Evolutionary conservation across 2,113 vertebrate genomes (phyloP), one percentile per base, ranked within the genome.

Genomic region (Mungos mungo): DNA sequence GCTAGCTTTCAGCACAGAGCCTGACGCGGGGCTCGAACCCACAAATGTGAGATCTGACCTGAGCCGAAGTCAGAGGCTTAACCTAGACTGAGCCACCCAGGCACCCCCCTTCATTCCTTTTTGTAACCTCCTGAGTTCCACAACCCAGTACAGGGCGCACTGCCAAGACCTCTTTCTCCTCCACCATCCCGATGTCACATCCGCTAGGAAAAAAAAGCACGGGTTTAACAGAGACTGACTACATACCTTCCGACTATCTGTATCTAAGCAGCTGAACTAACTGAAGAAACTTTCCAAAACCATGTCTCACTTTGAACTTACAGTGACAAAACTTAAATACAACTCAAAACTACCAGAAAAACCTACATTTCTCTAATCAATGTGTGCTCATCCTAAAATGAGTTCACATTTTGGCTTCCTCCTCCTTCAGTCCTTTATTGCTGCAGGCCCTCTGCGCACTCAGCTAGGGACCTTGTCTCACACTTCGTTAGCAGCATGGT

Each of bases 241-340:
- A 82, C 29, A 82, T 29, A 57, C 14, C 23, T 68, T 82, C 25
- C 38, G 45, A 85, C 54, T 94, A 29, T 69, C 72, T 93, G 12
- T 60, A 33, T 18, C 29, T 80, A 93, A 93, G 29, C 63, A 84
- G 76, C 4, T 38, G 45, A 94, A 94, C 12, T 71, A 57, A 79
- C 31, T 47, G 41, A 63, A 95, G 33, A 83, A 77, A 91, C 33
- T 68, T 80, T 93, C 18, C 52, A 91, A 93, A 97, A 92, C 60
- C 31, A 3, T 33, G 54, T 79, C 52, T 83, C 16, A 95, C 19
- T 96, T 83, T 82, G 88, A 80, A 81, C 68, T 80, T 76, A 80
- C 1, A 38, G 50, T 29, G 79, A 94, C 54, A 89, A 92, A 96
- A 89, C 33, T 81, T 87, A 93, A 93, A 90, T 0, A 33, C 54